Base-by-base conservation (phyloP, 2,888 invertebrate species). In the Epistrophe eligans region DNA sequence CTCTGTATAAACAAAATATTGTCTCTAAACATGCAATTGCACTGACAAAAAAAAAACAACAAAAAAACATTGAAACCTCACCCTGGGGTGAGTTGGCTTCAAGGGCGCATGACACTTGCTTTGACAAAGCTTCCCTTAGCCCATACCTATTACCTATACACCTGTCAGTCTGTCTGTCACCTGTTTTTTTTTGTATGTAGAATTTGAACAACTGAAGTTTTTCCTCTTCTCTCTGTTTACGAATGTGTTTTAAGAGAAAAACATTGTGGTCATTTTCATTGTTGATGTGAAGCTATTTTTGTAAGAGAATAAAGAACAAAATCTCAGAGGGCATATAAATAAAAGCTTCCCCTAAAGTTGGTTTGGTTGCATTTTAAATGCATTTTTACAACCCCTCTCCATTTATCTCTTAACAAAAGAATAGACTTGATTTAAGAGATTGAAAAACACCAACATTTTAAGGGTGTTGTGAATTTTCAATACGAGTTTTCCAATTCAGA, bases 191-290 rank as follows among this genome's bases (percentile, higher is more conserved):
- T 50, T n/a, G 5, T 45, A 5, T 11, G 38, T 10, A 0, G 7
- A 45, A 17, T 24, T 17, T 3, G 24, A 28, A 2, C 28, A 57
- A 38, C 4, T 62, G 3, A 48, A 17, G 15, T 13, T 19, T 43
- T 32, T 17, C 13, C 19, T 28, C n/a, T 11, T 40, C 64, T 85
- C 85, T 85, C 85, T 85, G 85, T 85, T 85, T 85, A 85, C 82
- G 73, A n/a, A 17, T 35, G 7, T 67, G 7, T 67, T 58, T 19
- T 28, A 48, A 55, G 62, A 66, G 64, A 58, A 40, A 60, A 8
- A 55, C 6, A 13, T 11, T 13, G 1, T n/a, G 4, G 24, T 40
- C 40, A 48, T 48, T 45, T 45, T 45, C n/a, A 9, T 11, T 19
- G 4, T 50, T 19, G 10, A 50, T n/a, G 7, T n/a, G 8, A 24